A percentile compares a stretch with the other conserved stretches of the same genome.
These are phyloP conservation scores for Apotomis capreana DNA, from an alignment of 2,888 invertebrate genomes.

Conservation along the genomic window DNA sequence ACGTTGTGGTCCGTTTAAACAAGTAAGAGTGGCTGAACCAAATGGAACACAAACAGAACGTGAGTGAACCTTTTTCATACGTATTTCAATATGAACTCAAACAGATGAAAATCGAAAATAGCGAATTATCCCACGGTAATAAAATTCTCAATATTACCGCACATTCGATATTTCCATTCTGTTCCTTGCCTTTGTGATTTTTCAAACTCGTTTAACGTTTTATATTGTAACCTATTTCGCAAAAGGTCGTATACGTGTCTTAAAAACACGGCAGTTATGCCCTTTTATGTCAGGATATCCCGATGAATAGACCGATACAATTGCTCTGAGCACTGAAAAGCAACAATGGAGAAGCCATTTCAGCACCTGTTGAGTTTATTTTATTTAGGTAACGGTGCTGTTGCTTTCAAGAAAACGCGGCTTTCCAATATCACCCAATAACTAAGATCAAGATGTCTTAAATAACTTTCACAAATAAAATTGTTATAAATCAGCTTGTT, in stretches of 20 bases:
- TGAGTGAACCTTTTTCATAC: no score
- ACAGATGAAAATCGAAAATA: neutral
- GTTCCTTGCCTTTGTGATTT: conserved; percentile 1
- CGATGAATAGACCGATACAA: conserved; percentile 8
- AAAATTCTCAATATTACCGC: conserved; percentile 4
- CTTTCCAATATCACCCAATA: neutral
- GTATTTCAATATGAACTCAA: neutral
- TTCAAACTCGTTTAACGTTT: conserved; percentile 7
- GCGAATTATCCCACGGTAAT: neutral
- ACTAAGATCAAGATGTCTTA: no score
- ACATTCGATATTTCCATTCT: neutral
- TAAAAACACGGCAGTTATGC: neutral
- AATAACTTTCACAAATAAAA: no score
- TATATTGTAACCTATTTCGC: neutral
- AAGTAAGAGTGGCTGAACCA: no score
- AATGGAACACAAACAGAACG: no score
- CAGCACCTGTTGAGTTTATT: conserved; percentile 11
- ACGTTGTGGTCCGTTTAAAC: no score
- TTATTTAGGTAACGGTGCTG: neutral
- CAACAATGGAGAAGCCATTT: conserved; percentile 13
- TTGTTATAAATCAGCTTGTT: no score
- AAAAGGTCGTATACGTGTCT: neutral
- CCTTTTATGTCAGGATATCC: neutral
- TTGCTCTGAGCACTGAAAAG: conserved; percentile 10
- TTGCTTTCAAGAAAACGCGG: conserved; percentile 10